These are phyloP conservation scores for Cotesia chilonis DNA, from an alignment of 1,140 invertebrate species.

Conservation along the genomic window DNA sequence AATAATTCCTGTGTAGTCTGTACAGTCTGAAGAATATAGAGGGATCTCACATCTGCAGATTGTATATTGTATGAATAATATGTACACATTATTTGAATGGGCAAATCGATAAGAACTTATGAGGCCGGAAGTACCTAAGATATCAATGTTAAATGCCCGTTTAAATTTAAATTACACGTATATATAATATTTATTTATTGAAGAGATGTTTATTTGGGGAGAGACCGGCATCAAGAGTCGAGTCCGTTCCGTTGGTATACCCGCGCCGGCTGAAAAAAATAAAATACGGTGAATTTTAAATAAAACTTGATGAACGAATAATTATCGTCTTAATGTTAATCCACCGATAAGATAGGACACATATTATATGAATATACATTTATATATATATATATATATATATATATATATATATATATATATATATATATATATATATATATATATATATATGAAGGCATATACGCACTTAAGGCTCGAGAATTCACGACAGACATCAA, in stretches of 20 bases:
- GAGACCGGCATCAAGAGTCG: too few species aligned
- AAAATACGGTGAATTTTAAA: constrained; percentile 27
- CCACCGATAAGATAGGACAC: constrained; percentile 53
- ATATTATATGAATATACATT: constrained; percentile 36
- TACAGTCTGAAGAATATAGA: neutral
- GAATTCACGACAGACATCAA: constrained; percentile 57
- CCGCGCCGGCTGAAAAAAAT: too few species aligned
- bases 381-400: too few species aligned
- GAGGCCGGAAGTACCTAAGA: constrained; percentile 13
- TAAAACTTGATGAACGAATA: constrained; percentile 50
- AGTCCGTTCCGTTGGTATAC: too few species aligned
- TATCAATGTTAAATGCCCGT: too few species aligned
- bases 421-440: too few species aligned
- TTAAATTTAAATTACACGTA: neutral
- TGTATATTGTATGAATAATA: constrained; percentile 15
- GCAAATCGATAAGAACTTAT: constrained; percentile 23
- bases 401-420: too few species aligned
- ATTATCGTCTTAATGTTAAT: constrained; percentile 53
- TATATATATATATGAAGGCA: constrained; percentile 13
- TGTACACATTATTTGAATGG: constrained; percentile 10
- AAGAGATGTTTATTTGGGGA: neutral
- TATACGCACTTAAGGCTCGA: constrained; percentile 10
- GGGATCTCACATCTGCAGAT: neutral
- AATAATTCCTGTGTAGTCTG: constrained; percentile 17
- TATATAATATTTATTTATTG: constrained; percentile 1